Base-by-base conservation (phyloP, 2,113 vertebrate species). In the Nanorana parkeri region DNA sequence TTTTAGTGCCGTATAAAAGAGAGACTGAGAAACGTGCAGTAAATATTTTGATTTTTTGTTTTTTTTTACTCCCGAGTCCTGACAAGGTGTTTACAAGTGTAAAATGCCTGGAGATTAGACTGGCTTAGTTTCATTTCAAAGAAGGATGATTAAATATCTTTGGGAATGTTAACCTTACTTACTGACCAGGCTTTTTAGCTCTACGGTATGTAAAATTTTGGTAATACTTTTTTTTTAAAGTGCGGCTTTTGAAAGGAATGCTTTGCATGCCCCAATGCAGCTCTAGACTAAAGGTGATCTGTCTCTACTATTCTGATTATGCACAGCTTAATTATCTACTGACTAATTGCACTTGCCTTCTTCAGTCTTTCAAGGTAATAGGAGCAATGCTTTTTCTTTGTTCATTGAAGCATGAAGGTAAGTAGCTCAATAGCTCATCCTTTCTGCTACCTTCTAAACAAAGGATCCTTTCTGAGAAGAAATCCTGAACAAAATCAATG, bases 241-340 rank as follows among this genome's bases (percentile, higher is more conserved):
- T 47, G 77, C 83, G 86, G 80, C 88, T 87, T 89, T 91, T 89
- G 84, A 90, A 90, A 94, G 88, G 86, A 86, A 80, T 84, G 88
- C 85, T 90, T 90, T 87, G 87, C 88, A 87, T 89, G 86, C 87
- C 84, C 85, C 83, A 87, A 47, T 80, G 83, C 86, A 85, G 85
- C 87, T 89, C 85, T 75, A 75, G 69, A 77, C 77, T 83, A 71
- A 86, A 87, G 85, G 83, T 89, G 77, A 91, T 89, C 84, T 88
- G 77, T 86, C 86, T 90, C 52, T 67, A 84, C 29, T 68, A 84
- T 73, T 89, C 88, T 26, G 80, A 92, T 94, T 93, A 93, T 89
- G 90, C 91, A 91, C 92, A 92, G 88, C 92, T 94, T 95, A 93
- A 95, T 95, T 94, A 94, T 89, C 92, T 92, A 20, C 86, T 90